A percentile compares a stretch with the other conserved stretches of the same genome.
Conservation (phyloP, 1,140 invertebrate species). For the Calliphora vicina region DNA sequence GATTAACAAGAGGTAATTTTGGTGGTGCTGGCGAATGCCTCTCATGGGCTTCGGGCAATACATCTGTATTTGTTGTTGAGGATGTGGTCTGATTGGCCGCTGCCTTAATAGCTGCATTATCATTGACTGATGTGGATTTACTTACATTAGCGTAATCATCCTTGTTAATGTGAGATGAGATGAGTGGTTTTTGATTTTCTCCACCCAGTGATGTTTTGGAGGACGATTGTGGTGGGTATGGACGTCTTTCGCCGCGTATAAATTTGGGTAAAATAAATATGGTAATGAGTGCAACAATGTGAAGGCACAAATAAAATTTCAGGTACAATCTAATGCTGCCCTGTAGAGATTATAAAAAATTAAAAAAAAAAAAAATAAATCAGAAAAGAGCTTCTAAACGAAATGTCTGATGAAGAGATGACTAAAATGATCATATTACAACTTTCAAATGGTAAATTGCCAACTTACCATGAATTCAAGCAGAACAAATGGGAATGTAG, state of each 20-base stretch:
- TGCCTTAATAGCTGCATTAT: neutral
- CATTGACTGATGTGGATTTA: neutral
- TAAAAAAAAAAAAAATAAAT: neutral
- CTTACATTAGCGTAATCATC: constrained; percentile 29
- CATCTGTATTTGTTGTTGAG: constrained; percentile 34
- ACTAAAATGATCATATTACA: too few species aligned
- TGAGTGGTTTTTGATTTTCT: constrained; percentile 27
- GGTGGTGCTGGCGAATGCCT: constrained; percentile 27
- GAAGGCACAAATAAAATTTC: constrained; percentile 72
- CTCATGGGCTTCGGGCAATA: constrained; percentile 24
- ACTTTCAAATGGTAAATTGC: too few species aligned
- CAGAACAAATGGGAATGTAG: constrained; percentile 89
- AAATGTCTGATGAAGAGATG: too few species aligned
- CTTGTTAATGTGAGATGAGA: constrained; percentile 46
- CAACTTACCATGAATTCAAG: constrained; percentile 74
- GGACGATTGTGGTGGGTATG: constrained; percentile 8
- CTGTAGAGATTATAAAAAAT: constrained; percentile 42
- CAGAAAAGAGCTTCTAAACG: too few species aligned
- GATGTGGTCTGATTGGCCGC: constrained; percentile 33
- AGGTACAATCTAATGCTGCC: constrained; percentile 71
- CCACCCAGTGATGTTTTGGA: constrained; percentile 18
- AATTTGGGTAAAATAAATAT: constrained; percentile 66
- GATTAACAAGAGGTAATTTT: constrained; percentile 39
- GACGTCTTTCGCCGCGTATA: constrained; percentile 53
- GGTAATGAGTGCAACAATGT: constrained; percentile 67